Base-by-base conservation (phyloP, 2,797 vertebrate genomes). In the Prionace glauca region DNA sequence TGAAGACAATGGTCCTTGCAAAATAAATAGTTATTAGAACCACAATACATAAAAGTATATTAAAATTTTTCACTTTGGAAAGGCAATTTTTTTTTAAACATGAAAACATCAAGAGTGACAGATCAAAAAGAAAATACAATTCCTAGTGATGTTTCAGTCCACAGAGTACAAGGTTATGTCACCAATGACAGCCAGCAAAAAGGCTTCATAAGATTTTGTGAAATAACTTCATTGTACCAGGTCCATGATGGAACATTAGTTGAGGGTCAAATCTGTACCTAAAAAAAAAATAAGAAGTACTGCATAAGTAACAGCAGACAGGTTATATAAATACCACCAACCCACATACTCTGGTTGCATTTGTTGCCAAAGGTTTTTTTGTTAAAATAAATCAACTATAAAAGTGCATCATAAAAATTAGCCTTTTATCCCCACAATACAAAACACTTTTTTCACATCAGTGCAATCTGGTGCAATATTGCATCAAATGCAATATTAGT, bases 231-330 rank as follows among this genome's bases (percentile, higher is more conserved):
- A 96, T 97, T 95, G 97, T 97, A 95, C 96, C 97, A 95, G 97
- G 94, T 36, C 96, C 96, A 0, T 97, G 98, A 96, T 96, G 96
- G 96, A 99, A 99, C 98, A 99, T 99, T 96, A 98, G 98, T 8
- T 97, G 98, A 1, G 98, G 99, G 96, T 99, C 98, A 95, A 99
- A 99, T 96, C 97, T 98, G 96, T 99, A 99, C 96, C 99, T 99
- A 7, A 0, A 95, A 95, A 96, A 95, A 87, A 86, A 95, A 91
- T 77, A 50, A 92, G 2, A 9, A 67, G 20, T 92, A 11, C 65
- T 41, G 65, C 18, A 92, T 92, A 41, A 24, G 3, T 18, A 36
- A 92, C 29, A 92, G 62, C 62, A 65, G 32, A 62, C 32, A 67
- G 62, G 14, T 41, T 36, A 65, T 20, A 41, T n/a, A 69, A 92